Conservation (phyloP, 2,113 vertebrate species). For the Cavia aperea region DNA sequence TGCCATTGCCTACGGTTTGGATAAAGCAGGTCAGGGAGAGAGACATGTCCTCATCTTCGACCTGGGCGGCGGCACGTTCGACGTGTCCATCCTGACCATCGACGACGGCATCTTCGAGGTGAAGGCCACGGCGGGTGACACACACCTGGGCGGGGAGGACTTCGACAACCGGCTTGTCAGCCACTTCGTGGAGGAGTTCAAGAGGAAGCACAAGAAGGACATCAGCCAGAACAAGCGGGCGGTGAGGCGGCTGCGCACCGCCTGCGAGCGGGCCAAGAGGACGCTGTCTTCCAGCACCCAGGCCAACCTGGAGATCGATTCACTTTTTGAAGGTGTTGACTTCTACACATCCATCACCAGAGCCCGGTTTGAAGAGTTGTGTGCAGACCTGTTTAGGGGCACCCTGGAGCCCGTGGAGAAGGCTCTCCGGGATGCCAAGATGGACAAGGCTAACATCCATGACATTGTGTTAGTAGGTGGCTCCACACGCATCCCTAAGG, state of each 20-base stretch:
- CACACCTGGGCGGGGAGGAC: constrained; percentile 90
- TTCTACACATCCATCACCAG: constrained; percentile 93
- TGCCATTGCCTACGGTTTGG: constrained; percentile 91
- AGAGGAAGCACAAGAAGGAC: constrained; percentile 91
- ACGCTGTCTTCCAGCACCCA: constrained; percentile 92
- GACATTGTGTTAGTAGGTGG: constrained; percentile 91
- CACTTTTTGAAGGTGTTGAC: constrained; percentile 86
- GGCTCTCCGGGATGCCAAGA: constrained; percentile 86
- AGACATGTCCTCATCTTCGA: constrained; percentile 92
- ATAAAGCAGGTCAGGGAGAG: constrained; percentile 85
- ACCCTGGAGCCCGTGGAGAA: constrained; percentile 92
- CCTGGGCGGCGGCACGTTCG: constrained; percentile 90
- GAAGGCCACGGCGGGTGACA: constrained; percentile 90
- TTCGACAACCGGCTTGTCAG: constrained; percentile 91
- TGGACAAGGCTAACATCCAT: constrained; percentile 90
- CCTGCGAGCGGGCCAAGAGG: constrained; percentile 89
- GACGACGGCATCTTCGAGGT: constrained; percentile 95
- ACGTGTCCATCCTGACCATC: constrained; percentile 90
- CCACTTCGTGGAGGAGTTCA: constrained; percentile 90
- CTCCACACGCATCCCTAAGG: constrained; percentile 93
- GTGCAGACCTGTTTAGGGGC: constrained; percentile 89
- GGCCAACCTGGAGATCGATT: constrained; percentile 92
- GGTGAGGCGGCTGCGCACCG: constrained; percentile 85
- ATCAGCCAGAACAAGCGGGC: constrained; percentile 89
- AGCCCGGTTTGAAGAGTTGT: constrained; percentile 90